Base-by-base conservation (phyloP, 2,888 invertebrate species). In the Dryobota labecula region DNA sequence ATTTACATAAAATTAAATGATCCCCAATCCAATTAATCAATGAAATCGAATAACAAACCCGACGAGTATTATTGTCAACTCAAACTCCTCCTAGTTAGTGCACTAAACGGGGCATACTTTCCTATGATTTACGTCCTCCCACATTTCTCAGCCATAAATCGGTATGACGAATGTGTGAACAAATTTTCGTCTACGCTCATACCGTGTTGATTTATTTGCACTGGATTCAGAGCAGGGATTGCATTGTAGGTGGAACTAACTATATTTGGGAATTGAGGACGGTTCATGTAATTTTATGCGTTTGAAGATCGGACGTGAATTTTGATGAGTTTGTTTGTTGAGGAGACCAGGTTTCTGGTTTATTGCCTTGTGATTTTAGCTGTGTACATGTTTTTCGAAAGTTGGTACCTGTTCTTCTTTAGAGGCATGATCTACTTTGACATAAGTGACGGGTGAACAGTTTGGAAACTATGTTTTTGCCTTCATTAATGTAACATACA, bases 151-250 rank as follows among this genome's bases (percentile, higher is more conserved):
- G 33, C 54, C 57, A 86, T 85, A 84, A 84, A 81, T 85, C 73
- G 78, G 66, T 67, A 76, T 84, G 84, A 87, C 80, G 78, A 84
- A 85, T 81, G 84, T 76, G 79, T 81, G 74, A 83, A 82, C 77
- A 77, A 79, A 68, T 71, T 76, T 80, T 78, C 78, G 73, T 82
- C 79, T 77, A 51, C 61, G 51, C 30, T 72, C 64, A 54, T 58
- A 63, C 47, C 47, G 27, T 54, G 69, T 73, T 83, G 84, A 80
- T 80, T 70, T 80, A 83, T 83, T 70, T 80, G 62, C 65, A 53
- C 33, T 70, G 68, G 54, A 83, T 68, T 66, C 65, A 56, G 62
- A 80, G 38, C 70, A 61, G 53, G 67, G 62, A 80, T 68, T 70
- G 70, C 62, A 63, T 63, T 83, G 67, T 74, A 74, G 70, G 65